These are phyloP conservation scores for Pseudolaguvia tuberculata DNA, from an alignment of 2,113 vertebrate genomes.

Conservation along the genomic window DNA sequence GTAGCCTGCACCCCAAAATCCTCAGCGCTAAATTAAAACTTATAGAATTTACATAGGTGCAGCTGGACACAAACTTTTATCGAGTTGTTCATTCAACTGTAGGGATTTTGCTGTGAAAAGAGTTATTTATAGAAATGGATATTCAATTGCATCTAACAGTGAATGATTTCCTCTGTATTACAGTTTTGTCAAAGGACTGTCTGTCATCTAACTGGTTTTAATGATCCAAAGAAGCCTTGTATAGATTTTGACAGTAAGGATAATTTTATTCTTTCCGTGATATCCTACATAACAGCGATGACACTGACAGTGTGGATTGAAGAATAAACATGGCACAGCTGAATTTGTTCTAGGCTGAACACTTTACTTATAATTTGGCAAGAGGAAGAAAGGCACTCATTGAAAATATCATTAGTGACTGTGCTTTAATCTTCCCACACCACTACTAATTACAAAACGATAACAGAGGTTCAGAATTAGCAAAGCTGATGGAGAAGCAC, in stretches of 20 bases:
- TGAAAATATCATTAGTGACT: constrained; percentile 23
- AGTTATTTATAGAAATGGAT: constrained; percentile 26
- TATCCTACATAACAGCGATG: constrained; percentile 26
- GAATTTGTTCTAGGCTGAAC: constrained; percentile 10
- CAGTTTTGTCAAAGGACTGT: constrained; percentile 16
- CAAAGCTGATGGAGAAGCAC: constrained; percentile 17
- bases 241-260: constrained; percentile 35
- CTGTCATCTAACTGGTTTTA: constrained; percentile 18
- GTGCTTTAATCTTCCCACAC: neutral
- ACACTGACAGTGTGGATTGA: constrained; percentile 28
- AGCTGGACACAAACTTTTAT: neutral
- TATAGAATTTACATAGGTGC: neutral
- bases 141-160: constrained; percentile 29
- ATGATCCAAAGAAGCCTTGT: constrained; percentile 28
- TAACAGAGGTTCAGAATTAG: constrained; percentile 28
- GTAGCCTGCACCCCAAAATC: constrained; percentile 16
- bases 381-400: constrained; percentile 19
- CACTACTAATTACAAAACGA: constrained; percentile 37
- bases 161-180: constrained; percentile 21
- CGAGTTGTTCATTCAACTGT: neutral
- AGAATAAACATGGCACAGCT: neutral
- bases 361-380: constrained; percentile 24
- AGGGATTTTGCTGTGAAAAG: constrained; percentile 16
- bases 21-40: constrained; percentile 1
- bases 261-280: constrained; percentile 15